Base-by-base conservation (phyloP, 2,113 vertebrate genomes). In the Misgurnus anguillicaudatus region DNA sequence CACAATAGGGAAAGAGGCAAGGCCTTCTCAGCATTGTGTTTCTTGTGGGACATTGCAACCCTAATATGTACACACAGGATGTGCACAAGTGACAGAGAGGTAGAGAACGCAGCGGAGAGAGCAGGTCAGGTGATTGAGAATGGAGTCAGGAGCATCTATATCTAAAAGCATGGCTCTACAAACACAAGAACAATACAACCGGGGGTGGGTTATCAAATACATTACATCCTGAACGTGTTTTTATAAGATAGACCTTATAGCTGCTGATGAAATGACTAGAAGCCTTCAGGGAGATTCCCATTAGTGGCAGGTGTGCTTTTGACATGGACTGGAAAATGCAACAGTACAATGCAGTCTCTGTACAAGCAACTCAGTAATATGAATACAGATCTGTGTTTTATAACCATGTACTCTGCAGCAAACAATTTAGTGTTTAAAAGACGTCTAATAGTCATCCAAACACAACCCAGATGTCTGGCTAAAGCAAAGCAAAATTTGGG, bases 21-120 rank as follows among this genome's bases (percentile, higher is more conserved):
- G 88, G 86, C 87, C 88, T 90, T 90, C 88, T 86, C 87, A 86
- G 84, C 81, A 83, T 81, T 90, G 90, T 89, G 91, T 90, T 90
- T 86, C 82, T 86, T 89, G 38, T 67, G 72, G 66, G 81, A 79
- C 51, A 71, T 42, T 79, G 24, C 42, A 77, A 63, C 77, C 74
- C 53, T 61, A 48, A 55, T 80, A 79, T 80, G 75, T 71, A 63
- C 78, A 57, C 73, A 61, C 55, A 58, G 66, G 74, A 73, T 47
- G 41, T 47, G 64, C 6, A 58, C 14, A 16, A 58, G 57, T 74
- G 70, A 79, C 66, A 71, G 21, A 76, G 42, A 53, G 31, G 45
- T 57, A 60, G 55, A 51, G 64, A 5, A 3, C 24, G 24, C 24
- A 31, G 24, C 24, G 0, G 11, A 61, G 6, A n/a, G 66, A 57